Base-by-base conservation (phyloP, 2,888 invertebrate genomes). In the Coenonympha arcania region DNA sequence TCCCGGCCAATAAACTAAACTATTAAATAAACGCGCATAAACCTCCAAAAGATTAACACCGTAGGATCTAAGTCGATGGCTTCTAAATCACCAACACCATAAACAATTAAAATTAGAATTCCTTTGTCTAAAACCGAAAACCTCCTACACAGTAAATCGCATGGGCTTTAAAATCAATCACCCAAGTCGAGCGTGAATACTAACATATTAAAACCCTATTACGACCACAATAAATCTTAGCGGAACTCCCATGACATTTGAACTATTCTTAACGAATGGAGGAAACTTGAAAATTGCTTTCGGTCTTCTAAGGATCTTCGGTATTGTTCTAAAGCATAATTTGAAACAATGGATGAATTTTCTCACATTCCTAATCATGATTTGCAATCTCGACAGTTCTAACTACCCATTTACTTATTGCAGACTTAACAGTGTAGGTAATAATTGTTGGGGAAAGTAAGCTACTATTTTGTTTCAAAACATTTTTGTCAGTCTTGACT, bases 141-240 rank as follows among this genome's bases (percentile, higher is more conserved):
- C 57, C 57, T 65, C 57, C 57, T 24, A 55, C 51, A 59, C 54
- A 60, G 60, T 73, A 70, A 73, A 69, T 71, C 56, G 49, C 45
- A 50, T 56, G 55, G 59, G 59, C 61, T 61, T 59, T 69, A 67
- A 70, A 73, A 72, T 72, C 73, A 72, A 73, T 75, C 73, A 62
- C 55, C 37, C 62, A 56, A 61, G 52, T 26, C 50, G 55, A 55
- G 36, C 55, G 48, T 57, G 55, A 62, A 63, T 60, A 62, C 60
- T 48, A 53, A 62, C 63, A 61, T 57, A 58, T 60, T 56, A 60
- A 60, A 51, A 31, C 56, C 56, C 56, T 59, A 50, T 52, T 62
- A 64, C 39, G 51, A 41, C 48, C 49, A 36, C 54, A 51, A 54
- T 52, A 58, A 58, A 43, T 58, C 39, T 50, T 40, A 58, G 46